A percentile compares a stretch with the other conserved stretches of the same genome.
These are phyloP conservation scores for Lophius piscatorius DNA, from an alignment of 2,113 vertebrate species.

Conservation along the genomic window DNA sequence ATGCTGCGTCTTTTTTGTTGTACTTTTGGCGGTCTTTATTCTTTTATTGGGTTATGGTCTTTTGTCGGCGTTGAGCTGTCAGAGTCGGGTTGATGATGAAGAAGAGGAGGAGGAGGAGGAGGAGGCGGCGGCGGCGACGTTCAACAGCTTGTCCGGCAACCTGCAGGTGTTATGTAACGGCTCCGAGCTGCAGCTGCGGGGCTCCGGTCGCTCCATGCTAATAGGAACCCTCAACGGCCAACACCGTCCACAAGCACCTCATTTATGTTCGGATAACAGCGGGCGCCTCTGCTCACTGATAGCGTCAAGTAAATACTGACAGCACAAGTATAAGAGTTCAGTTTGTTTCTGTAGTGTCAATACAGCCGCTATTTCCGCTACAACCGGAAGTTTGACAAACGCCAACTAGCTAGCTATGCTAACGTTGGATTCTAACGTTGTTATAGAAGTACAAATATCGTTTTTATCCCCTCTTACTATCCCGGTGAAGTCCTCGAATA, in stretches of 20 bases:
- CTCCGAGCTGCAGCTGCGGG: constrained; percentile 53
- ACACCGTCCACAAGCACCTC: not conserved
- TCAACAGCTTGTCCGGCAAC: constrained; percentile 48
- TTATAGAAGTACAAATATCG: not conserved
- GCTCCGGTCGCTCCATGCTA: constrained; percentile 76
- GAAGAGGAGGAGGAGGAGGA: no score
- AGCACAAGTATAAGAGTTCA: no score
- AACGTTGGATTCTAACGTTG: not conserved
- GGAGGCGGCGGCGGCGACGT: no score
- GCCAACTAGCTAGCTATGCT: constrained; percentile 25
- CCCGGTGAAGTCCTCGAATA: fast-evolving
- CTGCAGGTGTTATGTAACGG: constrained; percentile 74
- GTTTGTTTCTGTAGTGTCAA: not conserved
- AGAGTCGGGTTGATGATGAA: constrained; percentile 44
- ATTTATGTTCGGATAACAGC: no score
- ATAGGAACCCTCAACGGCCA: not conserved
- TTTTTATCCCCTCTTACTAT: not conserved
- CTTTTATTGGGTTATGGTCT: not conserved
- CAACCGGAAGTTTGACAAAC: constrained; percentile 5
- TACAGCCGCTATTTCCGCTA: not conserved
- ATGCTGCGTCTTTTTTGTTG: constrained; percentile 25
- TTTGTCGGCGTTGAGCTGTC: constrained; percentile 44
- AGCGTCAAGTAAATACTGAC: no score
- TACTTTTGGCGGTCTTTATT: not conserved
- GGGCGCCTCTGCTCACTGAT: no score